Percentiles rank a stretch among this genome's conserved stretches.
Evolutionary conservation across 2,113 vertebrate species (phyloP).

Genomic region (Hippocampus zosterae): DNA sequence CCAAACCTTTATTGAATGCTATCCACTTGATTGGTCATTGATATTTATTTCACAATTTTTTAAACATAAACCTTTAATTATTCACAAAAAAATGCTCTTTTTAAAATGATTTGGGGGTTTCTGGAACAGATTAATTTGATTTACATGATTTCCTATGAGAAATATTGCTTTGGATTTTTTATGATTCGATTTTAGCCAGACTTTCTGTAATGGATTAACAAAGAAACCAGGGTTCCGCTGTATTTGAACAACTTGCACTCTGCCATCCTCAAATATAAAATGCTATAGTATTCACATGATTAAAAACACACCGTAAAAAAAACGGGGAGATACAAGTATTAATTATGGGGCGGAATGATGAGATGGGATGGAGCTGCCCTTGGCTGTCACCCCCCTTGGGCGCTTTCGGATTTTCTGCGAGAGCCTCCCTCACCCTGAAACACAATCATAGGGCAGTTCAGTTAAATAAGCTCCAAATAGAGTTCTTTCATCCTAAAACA

Average conservation of each 20-base stretch:
- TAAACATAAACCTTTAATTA: background rate
- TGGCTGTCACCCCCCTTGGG: slow-evolving; percentile 28
- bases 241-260: background rate
- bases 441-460: slow-evolving; percentile 57
- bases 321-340: slow-evolving; percentile 56
- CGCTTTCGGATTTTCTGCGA: slow-evolving; percentile 34
- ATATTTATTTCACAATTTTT: too few species aligned
- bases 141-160: background rate
- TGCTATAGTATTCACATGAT: slow-evolving; percentile 5
- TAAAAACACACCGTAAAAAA: slow-evolving; percentile 48
- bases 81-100: background rate
- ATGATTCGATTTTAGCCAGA: background rate
- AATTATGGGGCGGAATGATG: slow-evolving; percentile 49
- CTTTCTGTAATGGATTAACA: background rate
- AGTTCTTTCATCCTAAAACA: slow-evolving; percentile 39
- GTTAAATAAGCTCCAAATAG: slow-evolving; percentile 40
- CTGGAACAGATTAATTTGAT: background rate
- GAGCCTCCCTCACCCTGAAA: slow-evolving; percentile 58
- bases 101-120: background rate
- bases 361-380: slow-evolving; percentile 33
- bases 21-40: too few species aligned
- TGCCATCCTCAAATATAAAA: background rate
- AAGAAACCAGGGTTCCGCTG: background rate
- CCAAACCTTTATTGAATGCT: too few species aligned
- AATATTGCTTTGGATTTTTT: background rate